Base-by-base conservation (phyloP, 2,888 invertebrate genomes). In the Ophioninae sp. region DNA sequence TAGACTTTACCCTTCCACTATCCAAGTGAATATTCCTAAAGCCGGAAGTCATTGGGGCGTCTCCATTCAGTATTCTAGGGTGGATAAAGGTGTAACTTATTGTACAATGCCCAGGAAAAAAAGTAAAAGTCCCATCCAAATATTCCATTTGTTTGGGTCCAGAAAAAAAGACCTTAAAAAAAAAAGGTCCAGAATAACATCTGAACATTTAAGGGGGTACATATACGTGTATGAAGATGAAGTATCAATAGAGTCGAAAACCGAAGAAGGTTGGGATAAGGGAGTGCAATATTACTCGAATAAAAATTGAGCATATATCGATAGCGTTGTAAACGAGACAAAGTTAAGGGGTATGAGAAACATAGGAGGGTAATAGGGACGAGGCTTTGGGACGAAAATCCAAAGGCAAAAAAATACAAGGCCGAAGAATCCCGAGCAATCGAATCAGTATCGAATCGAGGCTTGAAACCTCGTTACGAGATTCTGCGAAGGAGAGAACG, bases 361-460 rank as follows among this genome's bases (percentile, higher is more conserved):
- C 41, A 64, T 17, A 51, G 58, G 44, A 41, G 44, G 51, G 13
- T 51, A 51, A 13, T 13, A 78, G 23, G 23, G 68, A 20, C 58
- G 63, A 59, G 39, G 13, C 73, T n/a, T 22, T 23, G 64, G 64
- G 59, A 73, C 65, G 65, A 30, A 61, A 63, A 77, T 77, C 65
- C 65, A 68, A 61, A 68, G 75, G 84, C 71, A 44, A 67, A 84
- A 67, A 71, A 72, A 78, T 61, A 67, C 74, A 78, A 63, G 56
- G 71, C 67, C 74, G 59, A 81, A 71, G 84, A 84, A 84, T 84
- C 81, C 78, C 79, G 79, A 81, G 81, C 81, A 84, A 84, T 84
- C 81, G 84, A 84, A 84, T 84, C 84, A 84, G 84, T 84, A 81
- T 84, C 81, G 84, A 84, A 81, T 84, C 84, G 84, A 84, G 84